A percentile compares a stretch with the other conserved stretches of the same genome.
These are phyloP conservation scores for Emydura subglobosa DNA, from an alignment of 2,113 vertebrate genomes.

Conservation along the genomic window DNA sequence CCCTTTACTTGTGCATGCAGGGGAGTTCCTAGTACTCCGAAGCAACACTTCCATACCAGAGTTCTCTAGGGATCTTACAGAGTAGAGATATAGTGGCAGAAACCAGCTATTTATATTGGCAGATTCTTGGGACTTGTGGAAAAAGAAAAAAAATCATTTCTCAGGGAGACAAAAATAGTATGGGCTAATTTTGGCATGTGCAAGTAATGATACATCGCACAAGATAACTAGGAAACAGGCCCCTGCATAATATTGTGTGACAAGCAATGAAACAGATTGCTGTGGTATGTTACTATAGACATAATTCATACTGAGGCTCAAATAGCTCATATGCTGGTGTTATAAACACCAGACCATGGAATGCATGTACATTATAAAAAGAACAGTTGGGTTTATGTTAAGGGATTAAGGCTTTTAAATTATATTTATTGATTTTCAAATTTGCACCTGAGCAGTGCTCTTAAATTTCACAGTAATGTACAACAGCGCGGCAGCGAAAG, in stretches of 20 bases:
- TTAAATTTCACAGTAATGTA: not conserved
- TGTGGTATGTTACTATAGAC: not conserved
- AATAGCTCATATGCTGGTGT: not conserved
- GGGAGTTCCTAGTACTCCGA: not conserved
- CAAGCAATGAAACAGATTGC: not conserved
- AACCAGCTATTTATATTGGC: not conserved
- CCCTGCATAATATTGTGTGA: not conserved
- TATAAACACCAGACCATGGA: not conserved
- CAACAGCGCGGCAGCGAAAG: not conserved
- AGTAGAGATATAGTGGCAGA: not conserved
- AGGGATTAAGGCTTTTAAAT: not conserved
- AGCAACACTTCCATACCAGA: rapidly evolving
- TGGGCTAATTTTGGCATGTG: not conserved
- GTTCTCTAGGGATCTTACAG: not conserved
- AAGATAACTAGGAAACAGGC: not conserved
- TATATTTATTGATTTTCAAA: not conserved
- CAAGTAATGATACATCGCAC: not conserved
- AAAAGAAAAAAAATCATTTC: not conserved
- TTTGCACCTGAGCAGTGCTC: not conserved
- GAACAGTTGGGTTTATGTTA: not conserved
- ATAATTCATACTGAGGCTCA: not conserved
- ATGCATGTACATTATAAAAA: not conserved
- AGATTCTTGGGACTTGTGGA: not conserved
- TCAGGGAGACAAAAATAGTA: not conserved
- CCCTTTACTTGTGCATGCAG: rapidly evolving